Evolutionary conservation across 2,797 vertebrate species (phyloP), one percentile per base, ranked within the genome.

Genomic region (Melanotaenia pygmaea): DNA sequence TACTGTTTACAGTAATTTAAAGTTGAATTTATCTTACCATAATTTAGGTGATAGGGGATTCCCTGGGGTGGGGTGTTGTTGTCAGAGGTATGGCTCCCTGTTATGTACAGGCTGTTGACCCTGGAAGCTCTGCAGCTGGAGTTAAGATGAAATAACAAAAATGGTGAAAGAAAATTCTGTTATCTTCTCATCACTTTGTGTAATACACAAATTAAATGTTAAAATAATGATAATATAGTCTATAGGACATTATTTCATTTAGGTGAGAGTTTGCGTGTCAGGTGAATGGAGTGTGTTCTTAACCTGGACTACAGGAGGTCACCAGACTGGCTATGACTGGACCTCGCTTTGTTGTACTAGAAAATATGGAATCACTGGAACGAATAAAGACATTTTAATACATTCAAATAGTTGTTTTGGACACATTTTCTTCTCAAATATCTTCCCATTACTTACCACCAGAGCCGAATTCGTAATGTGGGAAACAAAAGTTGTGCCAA

Each of bases 11-110:
- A 38, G 10, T 11, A 45, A 7, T 35, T 22, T 51, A 6, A 60
- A 18, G 4, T 78, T 67, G 8, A 11, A 63, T 69, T 61, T n/a
- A 22, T 65, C 56, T 76, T 54, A 71, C 58, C n/a, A 9, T 53
- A 1, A 58, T 22, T 26, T 66, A 97, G 96, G 94, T 97, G 45
- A 91, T 96, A 26, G 95, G 96, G 14, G 97, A 98, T 40, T 93
- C 88, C 0, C 91, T 97, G 72, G 96, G 96, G 53, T 97, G 96
- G 96, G 96, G 96, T 0, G 96, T 97, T 82, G 96, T 97, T 24
- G 92, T 96, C 50, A 93, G 96, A 79, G 96, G 96, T 71, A 89
- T 81, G 65, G 91, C 91, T 70, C 96, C 96, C 34, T 96, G 96
- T 84, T 95, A 96, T 54, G 90, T 97, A 70, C 96, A 97, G 80